Base-by-base conservation (phyloP, 2,797 vertebrate genomes). In the Acropternis orthonyx region DNA sequence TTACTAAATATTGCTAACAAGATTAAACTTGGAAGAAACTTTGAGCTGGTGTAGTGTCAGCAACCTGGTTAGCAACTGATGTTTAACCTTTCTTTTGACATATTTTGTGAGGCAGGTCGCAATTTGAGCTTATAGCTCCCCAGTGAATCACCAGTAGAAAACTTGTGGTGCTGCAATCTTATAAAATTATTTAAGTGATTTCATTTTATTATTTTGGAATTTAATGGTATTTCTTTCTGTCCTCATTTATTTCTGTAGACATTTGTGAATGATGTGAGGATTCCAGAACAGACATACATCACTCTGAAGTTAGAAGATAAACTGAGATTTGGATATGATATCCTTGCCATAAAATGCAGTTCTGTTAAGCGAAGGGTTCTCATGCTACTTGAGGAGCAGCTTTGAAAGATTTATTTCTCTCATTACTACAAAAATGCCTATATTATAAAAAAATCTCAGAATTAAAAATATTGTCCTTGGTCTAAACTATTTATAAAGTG, bases 241-340 rank as follows among this genome's bases (percentile, higher is more conserved):
- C 21, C 80, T 77, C 39, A 85, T 96, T 96, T 97, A 58, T 96
- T 92, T 72, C 74, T 96, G 15, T 97, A 99, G 99, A 99, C 99
- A 3, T 99, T 99, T 98, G 99, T 99, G 82, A 99, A 99, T 81
- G 99, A 99, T 95, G 98, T 99, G 69, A 98, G 99, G 88, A 99
- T 99, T 97, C 99, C 99, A 96, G 99, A 99, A 96, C 99, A 99
- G 97, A 99, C 98, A 89, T 99, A 99, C 65, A 98, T 99, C 97
- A 99, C 99, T 72, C 98, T 99, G 97, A 99, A 99, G 97, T 97
- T 99, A 95, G 99, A 99, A 96, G 99, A 99, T 98, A 99, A 99
- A 97, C 96, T 99, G 93, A 98, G 99, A 98, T 99, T 99, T 98
- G 99, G 99, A 97, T 99, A 99, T 98, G 99, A 99, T 99, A 99